phyloP scores from a whole-genome alignment of 2,113 vertebrate genomes.

The Hippocampus mohnikei region DNA sequence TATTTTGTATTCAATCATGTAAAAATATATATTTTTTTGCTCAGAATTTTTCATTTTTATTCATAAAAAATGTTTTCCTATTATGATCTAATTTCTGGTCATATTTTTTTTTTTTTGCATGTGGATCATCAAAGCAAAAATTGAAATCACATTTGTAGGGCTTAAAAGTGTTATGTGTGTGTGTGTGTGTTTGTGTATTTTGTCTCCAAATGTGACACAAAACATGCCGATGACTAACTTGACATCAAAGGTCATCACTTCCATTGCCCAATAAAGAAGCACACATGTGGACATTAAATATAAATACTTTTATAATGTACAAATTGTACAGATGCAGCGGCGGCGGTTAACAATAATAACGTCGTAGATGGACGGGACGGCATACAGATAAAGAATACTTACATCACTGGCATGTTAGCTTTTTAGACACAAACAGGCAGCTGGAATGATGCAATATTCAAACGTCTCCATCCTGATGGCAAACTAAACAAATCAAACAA shows the following conservation, averaged over 20 bases:
- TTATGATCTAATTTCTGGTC: no score
- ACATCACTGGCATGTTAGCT: conserved; percentile 3
- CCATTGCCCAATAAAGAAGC: neutral
- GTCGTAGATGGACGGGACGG: neutral
- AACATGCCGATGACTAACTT: no score
- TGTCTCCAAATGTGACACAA: neutral
- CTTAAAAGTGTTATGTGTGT: neutral
- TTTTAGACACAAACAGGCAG: conserved; percentile 2
- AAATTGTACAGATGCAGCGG: conserved; percentile 5
- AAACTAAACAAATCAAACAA: neutral
- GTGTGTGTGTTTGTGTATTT: neutral
- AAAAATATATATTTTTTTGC: no score
- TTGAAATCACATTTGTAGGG: neutral
- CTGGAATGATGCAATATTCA: conserved; percentile 6
- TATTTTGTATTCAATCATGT: no score
- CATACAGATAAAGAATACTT: conserved; percentile 6
- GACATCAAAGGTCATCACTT: neutral
- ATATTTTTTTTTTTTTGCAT: no score
- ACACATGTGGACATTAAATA: conserved; percentile 11
- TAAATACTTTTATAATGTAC: conserved; percentile 13
- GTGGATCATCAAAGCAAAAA: no score
- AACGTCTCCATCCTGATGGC: neutral
- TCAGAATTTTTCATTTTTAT: no score
- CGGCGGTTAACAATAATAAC: neutral
- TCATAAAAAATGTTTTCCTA: no score